Conservation (phyloP, 2,113 vertebrate genomes). For the Grus americana region DNA sequence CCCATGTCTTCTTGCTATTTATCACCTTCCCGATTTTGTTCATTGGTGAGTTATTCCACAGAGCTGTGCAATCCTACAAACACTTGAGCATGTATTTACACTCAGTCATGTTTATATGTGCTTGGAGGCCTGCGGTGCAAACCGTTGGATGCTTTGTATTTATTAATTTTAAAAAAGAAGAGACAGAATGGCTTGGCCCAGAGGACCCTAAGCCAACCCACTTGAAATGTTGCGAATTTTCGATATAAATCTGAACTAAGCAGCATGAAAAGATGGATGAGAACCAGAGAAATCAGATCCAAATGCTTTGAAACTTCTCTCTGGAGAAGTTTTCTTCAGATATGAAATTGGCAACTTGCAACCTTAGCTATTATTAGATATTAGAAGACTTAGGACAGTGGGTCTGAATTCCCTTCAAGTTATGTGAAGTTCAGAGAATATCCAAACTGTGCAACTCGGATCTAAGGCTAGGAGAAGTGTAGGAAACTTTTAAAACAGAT, state of each 20-base stretch:
- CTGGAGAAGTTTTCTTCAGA: neutral
- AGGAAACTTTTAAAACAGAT: neutral
- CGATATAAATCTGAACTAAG: neutral
- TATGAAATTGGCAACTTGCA: neutral
- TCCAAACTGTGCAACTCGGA: neutral
- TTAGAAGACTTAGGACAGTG: neutral
- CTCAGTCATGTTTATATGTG: neutral
- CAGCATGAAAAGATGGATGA: neutral
- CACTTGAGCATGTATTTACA: neutral
- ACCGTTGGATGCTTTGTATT: neutral
- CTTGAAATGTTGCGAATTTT: neutral
- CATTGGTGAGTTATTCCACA: conserved; percentile 82
- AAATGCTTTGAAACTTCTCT: neutral
- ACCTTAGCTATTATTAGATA: neutral
- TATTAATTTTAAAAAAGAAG: neutral
- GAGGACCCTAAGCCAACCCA: accelerated
- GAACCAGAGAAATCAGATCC: neutral
- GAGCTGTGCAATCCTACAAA: neutral
- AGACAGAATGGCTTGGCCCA: neutral
- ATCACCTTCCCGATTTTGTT: conserved; percentile 99
- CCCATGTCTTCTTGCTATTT: conserved; percentile 96
- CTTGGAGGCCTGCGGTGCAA: neutral
- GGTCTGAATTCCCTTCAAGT: neutral
- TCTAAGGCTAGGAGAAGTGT: neutral
- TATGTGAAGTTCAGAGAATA: neutral